Base-by-base conservation (phyloP, 2,888 invertebrate species). In the Boloria selene region DNA sequence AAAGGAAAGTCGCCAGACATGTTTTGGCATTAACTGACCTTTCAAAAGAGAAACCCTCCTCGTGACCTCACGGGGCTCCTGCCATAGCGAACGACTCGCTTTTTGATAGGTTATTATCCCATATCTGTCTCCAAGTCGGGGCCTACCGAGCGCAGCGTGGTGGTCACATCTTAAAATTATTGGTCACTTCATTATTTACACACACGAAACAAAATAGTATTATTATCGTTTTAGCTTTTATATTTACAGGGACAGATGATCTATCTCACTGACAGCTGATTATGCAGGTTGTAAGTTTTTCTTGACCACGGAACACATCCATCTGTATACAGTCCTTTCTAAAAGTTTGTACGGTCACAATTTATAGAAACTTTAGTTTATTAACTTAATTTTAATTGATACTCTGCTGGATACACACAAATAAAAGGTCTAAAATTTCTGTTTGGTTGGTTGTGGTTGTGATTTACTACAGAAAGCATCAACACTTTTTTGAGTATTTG, bases 221-320 rank as follows among this genome's bases (percentile, higher is more conserved):
- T 90, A 83, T 88, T 89, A 86, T 89, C 83, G 87, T 88, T 86
- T 91, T 84, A 88, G 85, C 86, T 89, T 89, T 90, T 87, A 88
- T 92, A 92, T 92, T 91, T 92, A 92, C 92, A 90, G 86, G 85
- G 90, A 92, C 92, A 92, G 92, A 91, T 92, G 92, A 92, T 92
- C 88, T 89, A 84, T 87, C 86, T 92, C 90, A 90, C 87, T 93
- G 92, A 93, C 93, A 92, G 92, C 92, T 92, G 92, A 92, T 92
- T 92, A 92, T 92, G 92, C 90, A 90, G 91, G 92, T 88, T 89
- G 90, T 87, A 87, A 88, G 91, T 90, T 92, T 91, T 92, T 88
- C 89, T 88, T 80, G 81, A 85, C 82, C 86, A 87, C 88, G 86
- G 82, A 85, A 83, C 87, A 88, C 88, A 87, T 90, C 85, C 87